phyloP scores from a whole-genome alignment of 2,113 vertebrate species.

The Caretta caretta region DNA sequence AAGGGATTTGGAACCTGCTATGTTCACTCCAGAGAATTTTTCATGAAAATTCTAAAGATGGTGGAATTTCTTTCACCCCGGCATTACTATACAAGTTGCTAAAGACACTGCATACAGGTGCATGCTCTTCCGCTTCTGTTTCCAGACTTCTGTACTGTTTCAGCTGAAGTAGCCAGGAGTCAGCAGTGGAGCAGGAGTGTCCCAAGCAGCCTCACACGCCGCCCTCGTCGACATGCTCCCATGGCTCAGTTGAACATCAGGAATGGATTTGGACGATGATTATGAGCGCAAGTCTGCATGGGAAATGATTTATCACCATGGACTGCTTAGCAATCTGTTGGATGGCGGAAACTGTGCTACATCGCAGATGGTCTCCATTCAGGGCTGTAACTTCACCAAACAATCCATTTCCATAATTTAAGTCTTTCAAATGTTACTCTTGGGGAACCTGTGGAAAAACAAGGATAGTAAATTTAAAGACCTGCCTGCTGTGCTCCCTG shows the following conservation, averaged over 20 bases:
- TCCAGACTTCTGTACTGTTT: accelerated
- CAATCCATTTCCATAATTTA: background rate
- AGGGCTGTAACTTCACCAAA: background rate
- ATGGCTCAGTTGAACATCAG: accelerated
- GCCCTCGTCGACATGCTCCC: background rate
- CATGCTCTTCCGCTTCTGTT: background rate
- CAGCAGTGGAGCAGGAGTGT: background rate
- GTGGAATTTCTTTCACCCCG: background rate
- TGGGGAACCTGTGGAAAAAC: background rate
- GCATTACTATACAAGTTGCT: background rate
- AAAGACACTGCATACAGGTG: background rate
- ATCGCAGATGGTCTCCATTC: background rate
- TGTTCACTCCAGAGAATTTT: too few relatives aligned
- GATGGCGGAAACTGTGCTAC: accelerated
- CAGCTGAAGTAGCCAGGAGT: too few relatives aligned
- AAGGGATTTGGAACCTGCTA: background rate
- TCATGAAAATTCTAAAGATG: background rate
- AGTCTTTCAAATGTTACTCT: background rate
- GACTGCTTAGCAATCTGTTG: background rate
- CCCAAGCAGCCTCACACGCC: accelerated
- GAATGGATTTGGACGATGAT: accelerated
- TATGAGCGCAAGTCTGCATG: accelerated
- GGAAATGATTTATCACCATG: background rate
- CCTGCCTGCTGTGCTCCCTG: background rate
- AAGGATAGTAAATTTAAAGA: background rate